phyloP scores from a whole-genome alignment of 2,888 invertebrate species.

The Thereva unica region DNA sequence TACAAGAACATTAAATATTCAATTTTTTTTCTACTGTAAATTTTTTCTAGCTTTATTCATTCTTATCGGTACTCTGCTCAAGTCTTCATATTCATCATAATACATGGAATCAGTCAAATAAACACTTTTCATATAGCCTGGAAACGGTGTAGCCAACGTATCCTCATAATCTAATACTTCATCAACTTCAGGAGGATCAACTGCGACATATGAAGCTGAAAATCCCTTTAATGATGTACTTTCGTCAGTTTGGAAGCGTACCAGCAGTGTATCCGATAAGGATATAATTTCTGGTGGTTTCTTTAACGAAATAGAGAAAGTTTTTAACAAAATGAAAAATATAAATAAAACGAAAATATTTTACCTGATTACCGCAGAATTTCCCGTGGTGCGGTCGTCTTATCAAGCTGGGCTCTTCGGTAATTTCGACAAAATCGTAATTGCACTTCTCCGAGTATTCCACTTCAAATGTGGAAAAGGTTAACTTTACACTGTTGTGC shows the following conservation, averaged over 20 bases:
- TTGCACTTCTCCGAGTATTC: conserved; percentile 91
- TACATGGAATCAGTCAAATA: conserved; percentile 37
- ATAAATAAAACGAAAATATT: conserved; percentile 29
- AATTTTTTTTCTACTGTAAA: too few relatives aligned
- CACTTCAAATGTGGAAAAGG: conserved; percentile 71
- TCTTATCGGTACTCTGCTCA: not conserved
- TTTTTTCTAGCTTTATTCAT: not conserved
- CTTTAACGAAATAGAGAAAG: conserved; percentile 59
- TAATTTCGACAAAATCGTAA: conserved; percentile 91
- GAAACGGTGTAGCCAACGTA: conserved; percentile 54
- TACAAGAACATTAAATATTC: too few relatives aligned
- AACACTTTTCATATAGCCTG: conserved; percentile 55
- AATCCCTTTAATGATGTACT: conserved; percentile 90
- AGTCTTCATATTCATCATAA: conserved; percentile 40
- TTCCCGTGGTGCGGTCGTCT: conserved; percentile 71
- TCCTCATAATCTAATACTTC: conserved; percentile 56
- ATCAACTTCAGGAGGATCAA: conserved; percentile 61
- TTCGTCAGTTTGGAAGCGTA: conserved; percentile 89
- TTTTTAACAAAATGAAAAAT: not conserved
- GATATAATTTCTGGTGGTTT: conserved; percentile 87
- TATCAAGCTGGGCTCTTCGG: conserved; percentile 69
- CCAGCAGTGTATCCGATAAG: conserved; percentile 81
- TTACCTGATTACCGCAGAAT: conserved; percentile 85
- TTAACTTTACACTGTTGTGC: conserved; percentile 79
- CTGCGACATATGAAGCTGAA: conserved; percentile 80